Conservation (phyloP, 1,140 invertebrate genomes). For the Atta colombica region DNA sequence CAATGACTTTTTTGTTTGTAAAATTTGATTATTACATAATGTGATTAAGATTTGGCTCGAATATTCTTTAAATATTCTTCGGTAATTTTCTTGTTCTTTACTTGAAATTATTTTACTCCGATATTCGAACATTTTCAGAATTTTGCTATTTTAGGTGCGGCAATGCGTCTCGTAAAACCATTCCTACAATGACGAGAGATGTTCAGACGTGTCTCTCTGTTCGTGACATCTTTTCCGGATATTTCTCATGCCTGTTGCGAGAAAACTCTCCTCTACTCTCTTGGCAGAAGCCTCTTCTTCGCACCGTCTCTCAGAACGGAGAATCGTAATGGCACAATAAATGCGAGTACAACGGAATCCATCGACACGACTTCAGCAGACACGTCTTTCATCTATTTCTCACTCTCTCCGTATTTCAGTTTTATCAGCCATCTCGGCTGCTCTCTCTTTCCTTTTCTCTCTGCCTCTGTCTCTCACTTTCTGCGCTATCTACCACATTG, state of each 20-base stretch:
- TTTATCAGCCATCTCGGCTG: slow-evolving; percentile 8
- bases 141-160: slow-evolving; percentile 35
- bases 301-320: background rate
- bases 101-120: background rate
- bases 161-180: slow-evolving; percentile 36
- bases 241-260: slow-evolving; percentile 49
- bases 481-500: slow-evolving; percentile 44
- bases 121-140: slow-evolving; percentile 21
- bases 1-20: background rate
- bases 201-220: slow-evolving; percentile 56
- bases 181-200: slow-evolving; percentile 2
- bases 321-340: slow-evolving; percentile 55
- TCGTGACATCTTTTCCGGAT: slow-evolving; percentile 61
- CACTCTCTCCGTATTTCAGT: background rate
- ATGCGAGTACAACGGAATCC: slow-evolving; percentile 21
- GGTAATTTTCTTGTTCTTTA: background rate
- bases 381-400: slow-evolving; percentile 14
- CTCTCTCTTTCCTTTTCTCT: background rate
- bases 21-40: background rate
- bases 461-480: background rate
- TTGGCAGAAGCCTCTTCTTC: slow-evolving; percentile 18
- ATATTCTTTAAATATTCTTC: background rate
- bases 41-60: background rate
- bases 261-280: slow-evolving; percentile 37
- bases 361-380: slow-evolving; percentile 42